phyloP scores from a whole-genome alignment of 1,140 invertebrate species.

The Telenomus remus region DNA sequence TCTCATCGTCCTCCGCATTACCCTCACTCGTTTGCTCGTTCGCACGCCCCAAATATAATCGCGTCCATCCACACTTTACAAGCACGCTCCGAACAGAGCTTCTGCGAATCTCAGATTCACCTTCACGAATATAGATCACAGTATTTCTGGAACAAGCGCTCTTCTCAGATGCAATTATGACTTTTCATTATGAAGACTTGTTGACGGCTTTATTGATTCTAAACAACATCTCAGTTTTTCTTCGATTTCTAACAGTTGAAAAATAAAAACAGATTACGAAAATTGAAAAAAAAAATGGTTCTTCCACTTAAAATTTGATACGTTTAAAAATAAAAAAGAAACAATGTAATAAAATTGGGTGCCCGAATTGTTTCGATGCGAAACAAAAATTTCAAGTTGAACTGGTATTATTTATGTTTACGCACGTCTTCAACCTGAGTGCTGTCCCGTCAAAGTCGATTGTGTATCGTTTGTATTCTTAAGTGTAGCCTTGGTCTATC shows the following conservation, averaged over 20 bases:
- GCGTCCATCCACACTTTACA: slow-evolving; percentile 53
- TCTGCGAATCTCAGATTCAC: slow-evolving; percentile 71
- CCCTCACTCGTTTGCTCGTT: slow-evolving; percentile 36
- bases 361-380: too few relatives aligned
- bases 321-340: too few relatives aligned
- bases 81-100: slow-evolving; percentile 40
- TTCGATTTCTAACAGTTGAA: too few relatives aligned
- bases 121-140: slow-evolving; percentile 72
- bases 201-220: slow-evolving; percentile 33
- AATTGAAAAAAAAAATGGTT: too few relatives aligned
- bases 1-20: slow-evolving; percentile 16
- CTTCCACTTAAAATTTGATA: too few relatives aligned
- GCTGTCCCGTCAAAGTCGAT: slow-evolving; percentile 2
- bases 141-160: slow-evolving; percentile 68
- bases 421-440: neutral
- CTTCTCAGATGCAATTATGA: slow-evolving; percentile 21
- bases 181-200: slow-evolving; percentile 35
- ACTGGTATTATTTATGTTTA: slow-evolving; percentile 1
- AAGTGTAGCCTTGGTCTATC: slow-evolving; percentile 15
- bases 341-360: too few relatives aligned
- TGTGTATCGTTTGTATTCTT: slow-evolving; percentile 10
- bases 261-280: neutral
- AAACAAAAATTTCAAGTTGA: too few relatives aligned
- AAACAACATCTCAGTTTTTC: neutral
- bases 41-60: slow-evolving; percentile 71